These are phyloP conservation scores for Drosophila siamana DNA, from an alignment of 2,888 invertebrate genomes.

Conservation along the genomic window DNA sequence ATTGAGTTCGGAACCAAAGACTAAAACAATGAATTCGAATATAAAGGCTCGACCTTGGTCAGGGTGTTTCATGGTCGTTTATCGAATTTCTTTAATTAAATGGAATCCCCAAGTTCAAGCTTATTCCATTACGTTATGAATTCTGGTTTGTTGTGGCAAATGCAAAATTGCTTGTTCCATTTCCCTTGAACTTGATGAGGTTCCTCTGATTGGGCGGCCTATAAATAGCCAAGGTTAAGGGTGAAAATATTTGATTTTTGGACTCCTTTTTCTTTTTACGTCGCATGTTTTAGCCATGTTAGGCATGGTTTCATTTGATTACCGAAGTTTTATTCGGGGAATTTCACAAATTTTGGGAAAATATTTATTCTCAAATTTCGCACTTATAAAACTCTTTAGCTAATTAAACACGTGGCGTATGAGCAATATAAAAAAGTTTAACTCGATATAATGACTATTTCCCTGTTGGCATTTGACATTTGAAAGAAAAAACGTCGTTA, in stretches of 20 bases:
- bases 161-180: slow-evolving; percentile 45
- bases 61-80: neutral
- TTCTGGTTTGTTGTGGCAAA: slow-evolving; percentile 55
- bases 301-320: slow-evolving; percentile 36
- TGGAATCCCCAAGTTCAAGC: slow-evolving; percentile 16
- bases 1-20: neutral
- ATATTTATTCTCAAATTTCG: slow-evolving; percentile 24
- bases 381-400: neutral
- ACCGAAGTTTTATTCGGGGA: slow-evolving; percentile 38
- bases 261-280: slow-evolving; percentile 23
- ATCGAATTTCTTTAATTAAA: slow-evolving; percentile 23
- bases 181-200: slow-evolving; percentile 79
- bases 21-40: neutral
- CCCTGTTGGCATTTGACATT: slow-evolving; percentile 63
- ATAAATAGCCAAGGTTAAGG: slow-evolving; percentile 67
- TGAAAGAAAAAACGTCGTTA: slow-evolving; percentile 47
- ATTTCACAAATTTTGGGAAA: slow-evolving; percentile 43
- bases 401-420: slow-evolving; percentile 16
- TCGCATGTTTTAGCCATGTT: slow-evolving; percentile 24
- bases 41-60: neutral
- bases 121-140: slow-evolving; percentile 28
- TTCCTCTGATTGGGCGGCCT: slow-evolving; percentile 35
- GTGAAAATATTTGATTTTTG: slow-evolving; percentile 22
- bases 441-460: neutral
- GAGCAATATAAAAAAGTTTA: slow-evolving; percentile 21